A percentile compares a stretch with the other conserved stretches of the same genome.
phyloP scores from a whole-genome alignment of 2,113 vertebrate genomes.

The Cygnus buccinator region DNA sequence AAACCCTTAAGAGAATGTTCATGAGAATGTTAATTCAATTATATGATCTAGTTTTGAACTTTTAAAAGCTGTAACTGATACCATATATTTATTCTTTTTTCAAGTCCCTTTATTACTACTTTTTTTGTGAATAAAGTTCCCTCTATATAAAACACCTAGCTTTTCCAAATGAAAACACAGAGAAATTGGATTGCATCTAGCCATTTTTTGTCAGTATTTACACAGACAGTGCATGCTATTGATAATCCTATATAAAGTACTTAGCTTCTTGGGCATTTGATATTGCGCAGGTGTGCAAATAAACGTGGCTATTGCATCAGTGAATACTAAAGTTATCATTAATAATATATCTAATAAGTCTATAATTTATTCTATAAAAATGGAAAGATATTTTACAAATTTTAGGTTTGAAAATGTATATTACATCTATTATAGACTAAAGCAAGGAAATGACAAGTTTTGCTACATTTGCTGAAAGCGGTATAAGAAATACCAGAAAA shows the following conservation, averaged over 20 bases:
- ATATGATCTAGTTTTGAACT: background rate
- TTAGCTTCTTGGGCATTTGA: background rate
- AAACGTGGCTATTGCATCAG: background rate
- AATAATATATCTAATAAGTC: background rate
- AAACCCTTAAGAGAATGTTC: background rate
- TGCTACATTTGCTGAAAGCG: background rate
- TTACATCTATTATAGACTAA: background rate
- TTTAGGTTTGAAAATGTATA: background rate
- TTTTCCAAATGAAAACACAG: background rate
- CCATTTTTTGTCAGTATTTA: background rate
- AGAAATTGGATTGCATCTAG: background rate
- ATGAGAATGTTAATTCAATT: background rate
- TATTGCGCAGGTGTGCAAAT: accelerated
- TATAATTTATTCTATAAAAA: background rate
- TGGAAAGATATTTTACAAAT: background rate
- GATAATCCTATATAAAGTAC: background rate
- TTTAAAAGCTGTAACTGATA: background rate
- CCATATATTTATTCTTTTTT: background rate
- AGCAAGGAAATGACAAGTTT: background rate
- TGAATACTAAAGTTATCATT: background rate
- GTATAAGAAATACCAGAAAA: background rate
- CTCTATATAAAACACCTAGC: background rate
- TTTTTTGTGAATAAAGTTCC: background rate
- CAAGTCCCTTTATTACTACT: background rate
- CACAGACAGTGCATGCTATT: background rate